Conservation (phyloP, 2,797 vertebrate species). For the Spondyliosoma cantharus region DNA sequence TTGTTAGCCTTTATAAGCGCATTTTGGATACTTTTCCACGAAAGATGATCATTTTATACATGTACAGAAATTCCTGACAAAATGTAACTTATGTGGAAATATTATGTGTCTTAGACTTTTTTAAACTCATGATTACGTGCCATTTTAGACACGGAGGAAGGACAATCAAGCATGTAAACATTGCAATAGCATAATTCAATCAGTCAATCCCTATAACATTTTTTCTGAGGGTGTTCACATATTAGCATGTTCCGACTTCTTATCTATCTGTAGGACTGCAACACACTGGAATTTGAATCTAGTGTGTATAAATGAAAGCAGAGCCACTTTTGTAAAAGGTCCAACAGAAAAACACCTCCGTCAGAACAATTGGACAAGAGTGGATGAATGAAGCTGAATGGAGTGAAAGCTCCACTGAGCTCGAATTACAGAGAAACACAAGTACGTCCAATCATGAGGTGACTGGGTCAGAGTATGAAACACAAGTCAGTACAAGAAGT, state of each 20-base stretch:
- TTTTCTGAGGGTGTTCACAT: neutral
- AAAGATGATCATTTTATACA: neutral
- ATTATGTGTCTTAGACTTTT: neutral
- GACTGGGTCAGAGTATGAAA: slow-evolving; percentile 27
- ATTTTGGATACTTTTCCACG: neutral
- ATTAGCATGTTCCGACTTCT: neutral
- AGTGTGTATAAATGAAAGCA: neutral
- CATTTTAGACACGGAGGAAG: neutral
- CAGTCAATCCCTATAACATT: neutral
- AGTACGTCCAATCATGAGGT: slow-evolving; percentile 20
- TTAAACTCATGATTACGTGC: neutral
- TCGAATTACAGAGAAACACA: slow-evolving; percentile 45
- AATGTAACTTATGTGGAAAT: neutral
- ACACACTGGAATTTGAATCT: neutral
- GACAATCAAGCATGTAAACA: neutral
- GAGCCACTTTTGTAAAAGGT: neutral
- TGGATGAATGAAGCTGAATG: slow-evolving; percentile 43
- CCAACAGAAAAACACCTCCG: slow-evolving; percentile 1
- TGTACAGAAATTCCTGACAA: neutral
- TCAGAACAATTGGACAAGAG: neutral
- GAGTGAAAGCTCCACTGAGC: slow-evolving; percentile 43
- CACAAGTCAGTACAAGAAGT: slow-evolving; percentile 1
- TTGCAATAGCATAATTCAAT: neutral
- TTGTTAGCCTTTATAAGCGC: neutral
- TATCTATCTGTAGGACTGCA: neutral